Evolutionary conservation across 1,140 invertebrate species (phyloP).

Genomic region (Calephelis virginiensis): DNA sequence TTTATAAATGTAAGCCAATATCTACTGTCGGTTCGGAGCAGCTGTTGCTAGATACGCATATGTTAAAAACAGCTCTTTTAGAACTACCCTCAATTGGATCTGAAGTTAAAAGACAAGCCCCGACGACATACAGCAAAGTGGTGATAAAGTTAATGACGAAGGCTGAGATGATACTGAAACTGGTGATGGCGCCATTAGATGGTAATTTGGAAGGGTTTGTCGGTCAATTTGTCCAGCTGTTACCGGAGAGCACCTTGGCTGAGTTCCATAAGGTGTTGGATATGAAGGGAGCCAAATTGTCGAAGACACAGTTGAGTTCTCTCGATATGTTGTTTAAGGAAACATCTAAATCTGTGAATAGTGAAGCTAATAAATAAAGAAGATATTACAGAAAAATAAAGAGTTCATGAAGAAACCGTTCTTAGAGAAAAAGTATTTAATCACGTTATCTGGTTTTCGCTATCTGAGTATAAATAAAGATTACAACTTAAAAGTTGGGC

Average conservation of each 20-base stretch:
- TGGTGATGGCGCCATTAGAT: conserved; percentile 97
- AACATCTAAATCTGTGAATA: conserved; percentile 37
- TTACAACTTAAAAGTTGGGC: no score
- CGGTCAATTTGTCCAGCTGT: conserved; percentile 92
- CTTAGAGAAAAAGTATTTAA: no score
- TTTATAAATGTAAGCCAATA: conserved; percentile 97
- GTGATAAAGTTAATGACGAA: conserved; percentile 98
- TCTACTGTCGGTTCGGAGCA: conserved; percentile 97
- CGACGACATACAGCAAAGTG: conserved; percentile 90
- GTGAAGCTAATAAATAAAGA: conserved; percentile 31
- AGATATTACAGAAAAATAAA: no score
- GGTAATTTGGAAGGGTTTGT: conserved; percentile 88
- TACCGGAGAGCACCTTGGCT: conserved; percentile 92
- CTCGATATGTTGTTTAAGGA: conserved; percentile 53
- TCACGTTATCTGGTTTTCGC: no score
- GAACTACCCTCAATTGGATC: conserved; percentile 96
- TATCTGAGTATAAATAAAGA: no score
- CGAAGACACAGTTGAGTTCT: conserved; percentile 51
- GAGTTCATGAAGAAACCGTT: no score
- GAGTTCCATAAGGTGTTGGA: conserved; percentile 98
- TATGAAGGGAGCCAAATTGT: conserved; percentile 90
- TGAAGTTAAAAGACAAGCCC: conserved; percentile 91
- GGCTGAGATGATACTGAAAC: conserved; percentile 98
- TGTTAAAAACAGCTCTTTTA: conserved; percentile 96
- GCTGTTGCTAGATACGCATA: conserved; percentile 97